Conservation (phyloP, 1,140 invertebrate genomes). For the Plectrocnemia conspersa region DNA sequence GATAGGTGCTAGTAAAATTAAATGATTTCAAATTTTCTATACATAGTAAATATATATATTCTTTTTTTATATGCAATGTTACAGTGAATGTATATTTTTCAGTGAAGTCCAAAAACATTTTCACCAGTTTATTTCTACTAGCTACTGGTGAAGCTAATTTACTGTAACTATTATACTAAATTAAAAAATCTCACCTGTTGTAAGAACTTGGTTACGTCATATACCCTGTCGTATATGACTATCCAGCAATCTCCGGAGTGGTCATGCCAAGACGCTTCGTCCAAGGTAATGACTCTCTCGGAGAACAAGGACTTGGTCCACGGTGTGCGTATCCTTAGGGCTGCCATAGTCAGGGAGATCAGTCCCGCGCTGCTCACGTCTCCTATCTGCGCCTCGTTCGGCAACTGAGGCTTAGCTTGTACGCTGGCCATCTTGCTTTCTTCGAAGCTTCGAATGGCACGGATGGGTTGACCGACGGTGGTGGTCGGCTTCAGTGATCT, state of each 20-base stretch:
- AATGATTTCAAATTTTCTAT: no score
- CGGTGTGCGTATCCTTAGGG: slow-evolving; percentile 45
- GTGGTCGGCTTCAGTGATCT: background rate
- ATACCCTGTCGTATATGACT: slow-evolving; percentile 70
- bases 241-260: slow-evolving; percentile 63
- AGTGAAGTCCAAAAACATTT: no score
- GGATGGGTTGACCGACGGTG: background rate
- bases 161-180: background rate
- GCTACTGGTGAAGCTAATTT: no score
- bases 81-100: no score
- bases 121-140: no score
- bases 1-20: no score
- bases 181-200: slow-evolving; percentile 50
- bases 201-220: slow-evolving; percentile 69
- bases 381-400: background rate
- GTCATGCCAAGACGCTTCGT: slow-evolving; percentile 64
- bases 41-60: no score
- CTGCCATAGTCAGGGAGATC: slow-evolving; percentile 47
- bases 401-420: slow-evolving; percentile 40
- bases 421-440: slow-evolving; percentile 41
- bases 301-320: slow-evolving; percentile 36
- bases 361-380: slow-evolving; percentile 23
- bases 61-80: no score
- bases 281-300: slow-evolving; percentile 52
- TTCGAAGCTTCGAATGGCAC: background rate